Percentiles rank a stretch among this genome's conserved stretches.
phyloP scores from a whole-genome alignment of 2,113 vertebrate species.

The Odocoileus hemionus region DNA sequence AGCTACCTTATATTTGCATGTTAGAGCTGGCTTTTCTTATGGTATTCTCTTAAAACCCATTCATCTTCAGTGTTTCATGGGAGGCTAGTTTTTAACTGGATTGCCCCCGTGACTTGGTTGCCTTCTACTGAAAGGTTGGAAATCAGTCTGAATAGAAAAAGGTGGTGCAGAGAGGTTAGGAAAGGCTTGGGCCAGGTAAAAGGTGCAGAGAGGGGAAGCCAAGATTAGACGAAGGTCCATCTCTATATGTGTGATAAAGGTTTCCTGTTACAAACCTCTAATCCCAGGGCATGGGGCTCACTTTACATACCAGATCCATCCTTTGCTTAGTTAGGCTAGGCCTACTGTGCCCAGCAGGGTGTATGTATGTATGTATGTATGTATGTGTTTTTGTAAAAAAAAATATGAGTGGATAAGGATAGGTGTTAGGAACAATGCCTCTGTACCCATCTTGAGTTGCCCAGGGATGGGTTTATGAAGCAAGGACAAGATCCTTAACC shows the following conservation, averaged over 20 bases:
- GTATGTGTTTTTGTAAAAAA: background rate
- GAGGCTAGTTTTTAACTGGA: background rate
- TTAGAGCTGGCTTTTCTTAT: background rate
- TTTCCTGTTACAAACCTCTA: background rate
- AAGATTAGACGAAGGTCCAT: background rate
- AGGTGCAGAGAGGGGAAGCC: background rate
- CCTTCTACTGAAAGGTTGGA: background rate
- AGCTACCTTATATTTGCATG: constrained; percentile 66
- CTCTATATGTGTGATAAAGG: background rate
- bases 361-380: background rate
- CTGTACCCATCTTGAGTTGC: background rate
- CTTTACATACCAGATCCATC: background rate
- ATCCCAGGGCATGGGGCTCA: background rate
- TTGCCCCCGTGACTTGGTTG: background rate
- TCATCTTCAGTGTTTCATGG: background rate
- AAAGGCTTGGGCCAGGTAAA: background rate
- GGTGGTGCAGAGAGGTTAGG: background rate
- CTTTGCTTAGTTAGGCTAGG: background rate
- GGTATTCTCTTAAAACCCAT: background rate
- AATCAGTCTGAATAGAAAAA: background rate
- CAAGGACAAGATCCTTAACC: background rate
- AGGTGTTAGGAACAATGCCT: background rate
- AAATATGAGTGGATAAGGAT: background rate
- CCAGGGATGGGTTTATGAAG: background rate
- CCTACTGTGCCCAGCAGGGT: background rate